Conservation (phyloP, 2,797 vertebrate species). For the Fistularia commersonii region DNA sequence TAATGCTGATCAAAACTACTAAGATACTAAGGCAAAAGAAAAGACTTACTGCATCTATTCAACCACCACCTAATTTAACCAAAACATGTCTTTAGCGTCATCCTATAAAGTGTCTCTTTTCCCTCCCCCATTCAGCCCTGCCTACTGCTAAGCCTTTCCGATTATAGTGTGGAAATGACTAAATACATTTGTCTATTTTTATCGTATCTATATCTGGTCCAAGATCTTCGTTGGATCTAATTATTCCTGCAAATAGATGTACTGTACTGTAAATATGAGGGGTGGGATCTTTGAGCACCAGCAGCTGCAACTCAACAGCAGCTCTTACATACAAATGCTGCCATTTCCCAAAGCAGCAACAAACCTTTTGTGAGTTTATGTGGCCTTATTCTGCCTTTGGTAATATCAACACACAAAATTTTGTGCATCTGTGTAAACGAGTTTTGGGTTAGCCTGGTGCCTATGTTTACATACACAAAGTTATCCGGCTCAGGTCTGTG, state of each 20-base stretch:
- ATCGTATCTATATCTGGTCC: constrained; percentile 31
- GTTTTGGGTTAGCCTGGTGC: constrained; percentile 22
- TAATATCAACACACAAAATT: constrained; percentile 7
- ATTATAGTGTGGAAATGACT: constrained; percentile 16
- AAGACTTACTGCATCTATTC: too few species aligned
- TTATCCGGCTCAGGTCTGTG: constrained; percentile 44
- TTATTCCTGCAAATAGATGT: constrained; percentile 46
- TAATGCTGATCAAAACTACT: too few species aligned
- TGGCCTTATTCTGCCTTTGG: constrained; percentile 16
- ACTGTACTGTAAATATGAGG: constrained; percentile 36
- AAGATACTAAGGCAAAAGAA: too few species aligned
- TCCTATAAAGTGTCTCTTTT: background rate
- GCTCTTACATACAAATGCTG: constrained; percentile 33
- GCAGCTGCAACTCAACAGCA: constrained; percentile 46
- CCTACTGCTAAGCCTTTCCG: constrained; percentile 19
- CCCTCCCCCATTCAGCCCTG: constrained; percentile 11
- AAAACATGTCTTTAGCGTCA: background rate
- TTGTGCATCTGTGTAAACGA: constrained; percentile 3
- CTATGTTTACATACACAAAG: constrained; percentile 30
- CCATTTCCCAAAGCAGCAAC: constrained; percentile 35
- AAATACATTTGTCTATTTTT: constrained; percentile 23
- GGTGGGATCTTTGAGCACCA: constrained; percentile 25
- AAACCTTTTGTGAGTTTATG: constrained; percentile 19
- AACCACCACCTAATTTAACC: background rate
- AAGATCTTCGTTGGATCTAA: constrained; percentile 30